Percentiles rank a stretch among this genome's conserved stretches.
These are phyloP conservation scores for Asarcornis scutulata DNA, from an alignment of 2,113 vertebrate genomes.

Conservation along the genomic window DNA sequence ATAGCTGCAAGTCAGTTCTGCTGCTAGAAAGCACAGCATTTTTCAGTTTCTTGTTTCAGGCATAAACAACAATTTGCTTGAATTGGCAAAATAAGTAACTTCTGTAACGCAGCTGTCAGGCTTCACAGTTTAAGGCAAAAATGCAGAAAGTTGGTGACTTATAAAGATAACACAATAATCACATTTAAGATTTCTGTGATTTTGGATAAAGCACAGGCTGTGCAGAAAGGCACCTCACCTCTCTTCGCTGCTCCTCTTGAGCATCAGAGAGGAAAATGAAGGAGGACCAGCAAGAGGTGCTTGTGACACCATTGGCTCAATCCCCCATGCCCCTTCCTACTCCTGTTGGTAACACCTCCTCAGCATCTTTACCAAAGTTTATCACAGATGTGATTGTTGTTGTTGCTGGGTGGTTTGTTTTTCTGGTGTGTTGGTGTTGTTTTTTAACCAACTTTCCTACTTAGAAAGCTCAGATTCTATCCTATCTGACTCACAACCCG, in stretches of 20 bases:
- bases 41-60: constrained; percentile 13
- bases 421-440: no score
- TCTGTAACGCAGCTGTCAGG: constrained; percentile 38
- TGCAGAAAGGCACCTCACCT: background rate
- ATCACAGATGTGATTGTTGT: background rate
- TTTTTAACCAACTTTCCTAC: background rate
- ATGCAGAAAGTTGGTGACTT: background rate
- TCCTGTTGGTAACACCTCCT: background rate
- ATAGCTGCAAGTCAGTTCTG: constrained; percentile 1
- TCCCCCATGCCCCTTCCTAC: background rate
- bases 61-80: constrained; percentile 47
- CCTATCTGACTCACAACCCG: background rate
- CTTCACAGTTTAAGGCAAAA: constrained; percentile 20
- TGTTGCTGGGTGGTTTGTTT: background rate
- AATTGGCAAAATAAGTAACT: constrained; percentile 41
- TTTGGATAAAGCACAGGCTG: background rate
- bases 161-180: background rate
- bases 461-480: background rate
- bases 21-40: constrained; percentile 6
- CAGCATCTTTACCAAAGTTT: background rate
- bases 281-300: background rate
- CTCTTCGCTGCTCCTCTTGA: background rate
- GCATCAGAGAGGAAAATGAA: background rate
- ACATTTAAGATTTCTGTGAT: background rate
- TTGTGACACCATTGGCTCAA: background rate